Base-by-base conservation (phyloP, 1,140 invertebrate genomes). In the Listronotus oregonensis region DNA sequence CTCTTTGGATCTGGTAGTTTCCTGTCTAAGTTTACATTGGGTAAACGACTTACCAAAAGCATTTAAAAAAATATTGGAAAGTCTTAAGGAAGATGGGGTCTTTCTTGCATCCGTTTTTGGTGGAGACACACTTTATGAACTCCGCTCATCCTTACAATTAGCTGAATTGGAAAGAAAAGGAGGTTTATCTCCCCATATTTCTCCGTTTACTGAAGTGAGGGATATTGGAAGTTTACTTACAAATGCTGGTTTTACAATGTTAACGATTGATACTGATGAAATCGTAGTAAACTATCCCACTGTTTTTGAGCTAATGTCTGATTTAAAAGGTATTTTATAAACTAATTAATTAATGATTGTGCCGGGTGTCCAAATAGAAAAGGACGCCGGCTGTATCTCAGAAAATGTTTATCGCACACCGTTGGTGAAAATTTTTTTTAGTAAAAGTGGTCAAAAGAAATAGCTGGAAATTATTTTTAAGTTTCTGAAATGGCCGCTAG, bases 201-300 rank as follows among this genome's bases (percentile, higher is more conserved):
- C 97, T 8, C 97, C 97, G 0, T 99, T 99, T 75, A 92, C 95
- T 3, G 84, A 91, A 70, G 85, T 94, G 32, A 79, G 86, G 68
- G 94, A 96, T 79, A 82, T 85, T 17, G 95, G 94, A 43, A 84
- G 85, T 62, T 81, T 97, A 27, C 81, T 98, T 34, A 89, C 84
- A 64, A 87, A 89, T 71, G 90, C 94, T 64, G 96, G 96, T 3
- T 99, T 96, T 80, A 92, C 89, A 5, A 90, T 99, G 85, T 82
- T 98, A 39, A 99, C 97, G 3, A 92, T 99, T 47, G 95, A 99
- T 81, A 89, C 92, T 6, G 96, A 99, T 82, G 92, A 97, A 80
- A 84, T 99, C 40, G 84, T 89, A 15, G 85, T 99, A n/a, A 89
- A 88, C 54, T 99, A 95, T 81, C 96, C 97, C 6, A 87, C 86